Evolutionary conservation across 2,113 vertebrate genomes (phyloP), one percentile per base, ranked within the genome.

Genomic region (Mugil cephalus): DNA sequence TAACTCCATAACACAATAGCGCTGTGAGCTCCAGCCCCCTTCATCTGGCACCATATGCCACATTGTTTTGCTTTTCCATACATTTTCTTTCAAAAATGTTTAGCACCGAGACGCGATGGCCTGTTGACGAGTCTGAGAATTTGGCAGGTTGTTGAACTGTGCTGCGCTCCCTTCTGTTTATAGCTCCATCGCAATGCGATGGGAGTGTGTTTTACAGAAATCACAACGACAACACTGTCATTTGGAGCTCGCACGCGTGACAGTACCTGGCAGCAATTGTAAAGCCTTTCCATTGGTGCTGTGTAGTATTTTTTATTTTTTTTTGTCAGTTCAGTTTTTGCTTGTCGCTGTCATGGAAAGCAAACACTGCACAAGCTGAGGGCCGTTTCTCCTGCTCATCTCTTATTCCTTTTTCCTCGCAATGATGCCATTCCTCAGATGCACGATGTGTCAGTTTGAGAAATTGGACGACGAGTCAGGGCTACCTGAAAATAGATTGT

Each of bases 221-320:
- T 79, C 69, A 69, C 10, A 46, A 21, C 12, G 12, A 80, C 79
- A 75, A 74, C 71, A 40, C 52, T 82, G 84, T 72, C 69, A 55
- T 38, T 60, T 64, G 10, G 4, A 67, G 36, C 74, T 65, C 45
- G 59, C 58, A 77, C 6, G 40, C 35, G 15, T 70, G 67, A 60
- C 51, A 67, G 60, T 47, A 67, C 24, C 52, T 70, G 69, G 67
- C 70, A 72, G 73, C 39, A n/a, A 34, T 14, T 63, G 51, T 42
- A 71, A 61, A 65, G 56, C 19, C 12, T 64, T 67, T 75, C 62
- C 65, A 21, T 59, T 4, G 13, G 17, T 56, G 39, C 14, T 67
- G 72, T 77, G 77, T 52, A 43, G 38, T 71, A 38, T 4, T 65
- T 45, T 45, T 53, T 17, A 6, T 69, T 60, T 69, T 56, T 30